Percentiles rank a stretch among this genome's conserved stretches.
phyloP scores from a whole-genome alignment of 2,797 vertebrate species.

The Chloroceryle amazona region DNA sequence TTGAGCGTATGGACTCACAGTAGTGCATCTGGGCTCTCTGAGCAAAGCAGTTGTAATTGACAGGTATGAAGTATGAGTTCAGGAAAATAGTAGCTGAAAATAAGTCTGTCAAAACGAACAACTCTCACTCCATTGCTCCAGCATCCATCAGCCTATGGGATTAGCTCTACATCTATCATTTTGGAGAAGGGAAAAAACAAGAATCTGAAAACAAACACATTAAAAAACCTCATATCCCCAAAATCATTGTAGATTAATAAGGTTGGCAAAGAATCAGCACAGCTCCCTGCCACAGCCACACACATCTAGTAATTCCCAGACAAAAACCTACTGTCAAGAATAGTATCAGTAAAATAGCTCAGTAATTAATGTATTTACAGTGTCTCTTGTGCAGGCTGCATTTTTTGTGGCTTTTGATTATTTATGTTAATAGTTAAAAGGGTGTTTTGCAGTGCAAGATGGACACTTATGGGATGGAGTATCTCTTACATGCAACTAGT shows the following conservation, averaged over 20 bases:
- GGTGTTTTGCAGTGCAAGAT: background rate
- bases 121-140: background rate
- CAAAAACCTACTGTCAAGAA: background rate
- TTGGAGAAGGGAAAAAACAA: background rate
- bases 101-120: constrained; percentile 3
- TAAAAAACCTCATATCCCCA: background rate
- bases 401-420: background rate
- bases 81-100: background rate
- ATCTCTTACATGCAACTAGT: background rate
- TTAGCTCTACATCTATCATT: background rate
- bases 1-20: background rate
- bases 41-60: background rate
- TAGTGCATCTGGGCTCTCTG: background rate
- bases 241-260: background rate
- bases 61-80: background rate
- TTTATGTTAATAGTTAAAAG: background rate
- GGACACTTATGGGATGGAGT: background rate
- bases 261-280: background rate
- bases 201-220: background rate
- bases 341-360: background rate
- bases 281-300: background rate
- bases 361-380: background rate
- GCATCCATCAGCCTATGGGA: background rate
- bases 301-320: background rate
- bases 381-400: background rate